A percentile compares a stretch with the other conserved stretches of the same genome.
phyloP scores from a whole-genome alignment of 2,113 vertebrate species.

The Coreoperca whiteheadi region DNA sequence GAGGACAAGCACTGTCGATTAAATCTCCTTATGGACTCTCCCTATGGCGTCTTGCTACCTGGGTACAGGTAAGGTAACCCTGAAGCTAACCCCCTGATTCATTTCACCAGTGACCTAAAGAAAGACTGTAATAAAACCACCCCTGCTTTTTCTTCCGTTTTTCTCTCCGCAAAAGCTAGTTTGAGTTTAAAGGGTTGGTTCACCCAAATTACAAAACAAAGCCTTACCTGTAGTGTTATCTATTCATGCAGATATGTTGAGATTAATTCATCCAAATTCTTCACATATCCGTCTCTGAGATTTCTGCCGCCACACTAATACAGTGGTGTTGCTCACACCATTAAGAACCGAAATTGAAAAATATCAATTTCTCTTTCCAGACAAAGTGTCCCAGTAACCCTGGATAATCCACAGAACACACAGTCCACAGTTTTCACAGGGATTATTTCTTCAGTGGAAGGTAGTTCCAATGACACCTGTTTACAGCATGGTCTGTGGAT shows the following conservation, averaged over 20 bases:
- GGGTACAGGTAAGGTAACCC: neutral
- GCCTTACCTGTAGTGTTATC: too few species aligned
- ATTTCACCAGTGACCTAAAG: neutral
- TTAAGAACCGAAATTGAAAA: neutral
- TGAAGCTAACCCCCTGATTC: neutral
- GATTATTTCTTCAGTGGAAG: conserved; percentile 4
- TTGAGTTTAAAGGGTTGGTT: neutral
- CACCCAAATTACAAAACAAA: too few species aligned
- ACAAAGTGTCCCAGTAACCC: conserved; percentile 10
- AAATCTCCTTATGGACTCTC: neutral
- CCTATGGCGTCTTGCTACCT: neutral
- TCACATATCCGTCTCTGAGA: neutral
- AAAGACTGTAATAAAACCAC: neutral
- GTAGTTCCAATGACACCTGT: neutral
- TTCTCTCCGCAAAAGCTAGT: neutral
- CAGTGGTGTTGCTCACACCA: neutral
- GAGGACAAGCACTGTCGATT: neutral
- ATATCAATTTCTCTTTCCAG: neutral
- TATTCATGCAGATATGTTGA: too few species aligned
- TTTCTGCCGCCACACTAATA: neutral
- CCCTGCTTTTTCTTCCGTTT: neutral
- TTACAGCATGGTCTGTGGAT: conserved; percentile 4
- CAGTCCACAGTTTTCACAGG: conserved; percentile 1
- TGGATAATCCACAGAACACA: conserved; percentile 25
- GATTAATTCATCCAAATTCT: too few species aligned